phyloP scores from a whole-genome alignment of 2,888 invertebrate genomes.

The Tetheella fluctuosa region DNA sequence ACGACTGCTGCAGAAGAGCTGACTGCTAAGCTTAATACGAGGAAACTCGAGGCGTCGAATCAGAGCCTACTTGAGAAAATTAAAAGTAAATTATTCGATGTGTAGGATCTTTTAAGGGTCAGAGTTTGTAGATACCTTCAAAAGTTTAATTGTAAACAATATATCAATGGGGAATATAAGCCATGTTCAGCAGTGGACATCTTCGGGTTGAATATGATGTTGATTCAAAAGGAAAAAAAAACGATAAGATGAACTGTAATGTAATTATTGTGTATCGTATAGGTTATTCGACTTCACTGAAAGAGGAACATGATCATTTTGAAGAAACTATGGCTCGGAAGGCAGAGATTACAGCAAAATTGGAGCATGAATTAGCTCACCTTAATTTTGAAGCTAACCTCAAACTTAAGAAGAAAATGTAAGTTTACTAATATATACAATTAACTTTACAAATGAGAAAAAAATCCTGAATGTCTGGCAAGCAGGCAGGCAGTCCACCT shows the following conservation, averaged over 20 bases:
- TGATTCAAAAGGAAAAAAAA: too few relatives aligned
- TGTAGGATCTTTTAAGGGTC: too few relatives aligned
- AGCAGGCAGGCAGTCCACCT: too few relatives aligned
- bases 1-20: constrained; percentile 78
- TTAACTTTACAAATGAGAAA: too few relatives aligned
- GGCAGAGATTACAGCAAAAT: constrained; percentile 44
- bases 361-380: constrained; percentile 38
- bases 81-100: constrained; percentile 52
- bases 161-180: too few relatives aligned
- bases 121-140: too few relatives aligned
- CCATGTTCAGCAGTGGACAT: too few relatives aligned
- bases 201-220: too few relatives aligned
- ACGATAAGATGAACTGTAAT: neutral
- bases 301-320: constrained; percentile 49
- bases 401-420: constrained; percentile 65
- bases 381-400: constrained; percentile 35
- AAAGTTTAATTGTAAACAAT: too few relatives aligned
- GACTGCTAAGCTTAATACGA: constrained; percentile 64
- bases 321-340: constrained; percentile 50
- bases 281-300: constrained; percentile 49
- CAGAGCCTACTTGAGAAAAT: constrained; percentile 64
- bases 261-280: neutral
- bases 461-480: too few relatives aligned
- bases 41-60: constrained; percentile 73
- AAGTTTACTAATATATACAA: constrained; percentile 23